A percentile compares a stretch with the other conserved stretches of the same genome.
Evolutionary conservation across 2,888 invertebrate genomes (phyloP).

Genomic region (Tetragonisca angustula): DNA sequence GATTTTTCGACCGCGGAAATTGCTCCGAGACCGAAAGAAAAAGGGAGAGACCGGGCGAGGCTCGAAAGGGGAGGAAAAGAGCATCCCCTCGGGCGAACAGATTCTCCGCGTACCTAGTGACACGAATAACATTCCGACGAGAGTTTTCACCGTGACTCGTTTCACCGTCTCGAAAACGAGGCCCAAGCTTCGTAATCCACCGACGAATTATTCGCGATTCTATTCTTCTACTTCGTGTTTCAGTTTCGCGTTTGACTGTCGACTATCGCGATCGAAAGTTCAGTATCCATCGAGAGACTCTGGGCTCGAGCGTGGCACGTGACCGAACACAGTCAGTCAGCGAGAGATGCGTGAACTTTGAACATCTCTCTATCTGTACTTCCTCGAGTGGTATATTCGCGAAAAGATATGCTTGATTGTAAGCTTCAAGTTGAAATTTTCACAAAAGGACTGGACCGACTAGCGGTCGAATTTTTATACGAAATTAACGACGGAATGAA

Average conservation of each 20-base stretch:
- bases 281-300: neutral
- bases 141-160: neutral
- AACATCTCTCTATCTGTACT: neutral
- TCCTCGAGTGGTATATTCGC: neutral
- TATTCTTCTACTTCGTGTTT: neutral
- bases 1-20: constrained; percentile 39
- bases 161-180: neutral
- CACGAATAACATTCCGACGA: constrained; percentile 48
- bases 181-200: neutral
- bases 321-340: neutral
- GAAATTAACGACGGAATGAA: neutral
- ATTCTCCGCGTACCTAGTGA: constrained; percentile 47
- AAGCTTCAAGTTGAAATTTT: neutral
- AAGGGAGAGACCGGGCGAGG: neutral
- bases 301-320: neutral
- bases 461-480: neutral
- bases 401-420: neutral
- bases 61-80: neutral
- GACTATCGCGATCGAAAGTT: neutral
- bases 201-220: neutral
- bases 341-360: neutral
- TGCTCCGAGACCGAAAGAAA: constrained; percentile 20
- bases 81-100: constrained; percentile 24
- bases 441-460: too few species aligned
- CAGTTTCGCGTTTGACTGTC: neutral